A percentile compares a stretch with the other conserved stretches of the same genome.
Evolutionary conservation across 2,888 invertebrate species (phyloP).

Genomic region (Automeris io): DNA sequence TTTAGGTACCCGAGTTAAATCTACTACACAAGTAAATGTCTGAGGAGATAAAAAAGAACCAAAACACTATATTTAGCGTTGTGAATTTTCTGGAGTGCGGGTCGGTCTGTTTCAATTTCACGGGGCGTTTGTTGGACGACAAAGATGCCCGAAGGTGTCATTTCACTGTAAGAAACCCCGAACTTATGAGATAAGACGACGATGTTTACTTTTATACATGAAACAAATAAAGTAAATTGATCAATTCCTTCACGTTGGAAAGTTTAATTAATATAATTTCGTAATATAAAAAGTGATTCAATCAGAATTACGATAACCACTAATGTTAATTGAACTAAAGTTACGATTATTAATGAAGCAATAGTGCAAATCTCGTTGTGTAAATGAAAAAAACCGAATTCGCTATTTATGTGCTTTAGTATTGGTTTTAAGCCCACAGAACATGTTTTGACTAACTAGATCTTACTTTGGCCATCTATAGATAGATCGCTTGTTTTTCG

Average conservation of each 20-base stretch:
- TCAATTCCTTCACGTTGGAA: constrained; percentile 12
- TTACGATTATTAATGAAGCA: no score
- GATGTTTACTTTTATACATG: constrained; percentile 52
- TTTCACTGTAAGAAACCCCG: constrained; percentile 57
- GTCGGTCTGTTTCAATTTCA: constrained; percentile 72
- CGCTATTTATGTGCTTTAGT: no score
- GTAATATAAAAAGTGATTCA: background rate
- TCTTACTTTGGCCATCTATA: no score
- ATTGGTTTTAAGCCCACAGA: no score
- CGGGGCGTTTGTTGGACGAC: constrained; percentile 70
- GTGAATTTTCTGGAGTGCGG: constrained; percentile 50
- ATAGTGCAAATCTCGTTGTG: no score
- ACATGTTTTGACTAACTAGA: no score
- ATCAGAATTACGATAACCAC: background rate
- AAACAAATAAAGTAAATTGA: constrained; percentile 17
- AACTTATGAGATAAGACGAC: constrained; percentile 52
- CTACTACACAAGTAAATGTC: background rate
- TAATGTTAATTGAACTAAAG: no score
- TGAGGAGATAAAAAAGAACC: constrained; percentile 37
- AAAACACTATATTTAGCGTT: constrained; percentile 39
- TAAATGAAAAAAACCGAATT: no score
- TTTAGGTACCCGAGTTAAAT: no score
- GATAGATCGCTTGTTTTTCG: no score
- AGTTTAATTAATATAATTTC: background rate
- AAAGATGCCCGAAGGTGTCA: constrained; percentile 71